Conservation (phyloP, 2,113 vertebrate species). For the Chloropsis cyanopogon region DNA sequence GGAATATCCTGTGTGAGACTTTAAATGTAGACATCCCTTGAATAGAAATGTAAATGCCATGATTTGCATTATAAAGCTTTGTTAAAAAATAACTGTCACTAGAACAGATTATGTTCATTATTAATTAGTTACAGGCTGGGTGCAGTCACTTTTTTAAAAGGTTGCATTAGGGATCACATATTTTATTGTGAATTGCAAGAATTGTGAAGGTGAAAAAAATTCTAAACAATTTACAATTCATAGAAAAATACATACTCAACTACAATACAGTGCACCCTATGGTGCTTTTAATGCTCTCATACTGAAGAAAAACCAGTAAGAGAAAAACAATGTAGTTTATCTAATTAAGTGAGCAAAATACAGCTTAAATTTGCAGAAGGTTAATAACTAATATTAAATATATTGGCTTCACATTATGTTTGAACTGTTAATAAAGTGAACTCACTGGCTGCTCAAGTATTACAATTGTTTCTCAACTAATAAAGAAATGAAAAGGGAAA, state of each 20-base stretch:
- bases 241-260: not conserved
- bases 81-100: conserved; percentile 54
- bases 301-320: conserved; percentile 11
- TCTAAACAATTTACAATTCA: conserved; percentile 20
- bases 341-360: conserved; percentile 59
- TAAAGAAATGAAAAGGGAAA: not conserved
- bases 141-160: conserved; percentile 45
- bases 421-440: conserved; percentile 59
- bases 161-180: not conserved
- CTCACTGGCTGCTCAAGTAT: conserved; percentile 6
- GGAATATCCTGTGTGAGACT: conserved; percentile 19
- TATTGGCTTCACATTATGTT: conserved; percentile 40
- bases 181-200: conserved; percentile 20
- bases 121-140: conserved; percentile 64
- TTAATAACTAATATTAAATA: conserved; percentile 61
- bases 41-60: conserved; percentile 57
- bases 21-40: conserved; percentile 55
- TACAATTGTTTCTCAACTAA: conserved; percentile 20
- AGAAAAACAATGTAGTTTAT: conserved; percentile 42
- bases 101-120: conserved; percentile 63
- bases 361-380: conserved; percentile 41
- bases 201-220: conserved; percentile 7
- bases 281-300: conserved; percentile 13
- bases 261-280: not conserved
- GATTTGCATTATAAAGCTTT: conserved; percentile 57